These are phyloP conservation scores for Crypturellus undulatus DNA, from an alignment of 2,113 vertebrate genomes.

Conservation along the genomic window DNA sequence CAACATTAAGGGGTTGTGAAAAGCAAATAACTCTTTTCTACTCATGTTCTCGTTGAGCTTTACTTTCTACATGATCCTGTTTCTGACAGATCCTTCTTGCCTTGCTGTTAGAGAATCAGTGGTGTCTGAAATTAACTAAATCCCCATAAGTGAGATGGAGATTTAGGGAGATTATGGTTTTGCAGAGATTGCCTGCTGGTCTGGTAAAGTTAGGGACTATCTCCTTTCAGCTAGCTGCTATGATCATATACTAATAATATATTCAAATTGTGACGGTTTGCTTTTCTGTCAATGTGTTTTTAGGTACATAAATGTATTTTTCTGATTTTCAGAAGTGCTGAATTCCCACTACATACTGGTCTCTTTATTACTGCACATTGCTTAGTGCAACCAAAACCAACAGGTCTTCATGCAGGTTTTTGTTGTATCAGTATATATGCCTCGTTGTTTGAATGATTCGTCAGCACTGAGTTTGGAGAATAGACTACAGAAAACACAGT, in stretches of 20 bases:
- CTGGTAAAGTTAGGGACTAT: background rate
- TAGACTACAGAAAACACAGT: background rate
- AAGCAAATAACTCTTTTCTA: background rate
- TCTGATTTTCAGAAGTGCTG: background rate
- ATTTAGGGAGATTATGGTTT: background rate
- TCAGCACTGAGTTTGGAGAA: background rate
- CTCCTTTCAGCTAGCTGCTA: background rate
- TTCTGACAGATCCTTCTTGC: background rate
- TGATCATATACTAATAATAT: accelerated
- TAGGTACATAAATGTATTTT: background rate
- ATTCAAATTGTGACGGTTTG: background rate
- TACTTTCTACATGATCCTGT: background rate
- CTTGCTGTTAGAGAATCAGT: background rate
- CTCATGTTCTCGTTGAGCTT: accelerated
- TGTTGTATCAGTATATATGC: background rate
- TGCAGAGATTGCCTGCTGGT: background rate
- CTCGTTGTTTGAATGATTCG: background rate
- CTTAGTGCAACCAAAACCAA: background rate
- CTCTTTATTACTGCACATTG: background rate
- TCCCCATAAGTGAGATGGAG: background rate
- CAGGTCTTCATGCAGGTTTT: background rate
- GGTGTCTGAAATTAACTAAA: background rate
- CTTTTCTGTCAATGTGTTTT: background rate
- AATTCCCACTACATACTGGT: background rate
- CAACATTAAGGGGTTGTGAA: background rate